Evolutionary conservation across 2,888 invertebrate species (phyloP), one percentile per base, ranked within the genome.

Genomic region (Ceratothoa steindachneri): DNA sequence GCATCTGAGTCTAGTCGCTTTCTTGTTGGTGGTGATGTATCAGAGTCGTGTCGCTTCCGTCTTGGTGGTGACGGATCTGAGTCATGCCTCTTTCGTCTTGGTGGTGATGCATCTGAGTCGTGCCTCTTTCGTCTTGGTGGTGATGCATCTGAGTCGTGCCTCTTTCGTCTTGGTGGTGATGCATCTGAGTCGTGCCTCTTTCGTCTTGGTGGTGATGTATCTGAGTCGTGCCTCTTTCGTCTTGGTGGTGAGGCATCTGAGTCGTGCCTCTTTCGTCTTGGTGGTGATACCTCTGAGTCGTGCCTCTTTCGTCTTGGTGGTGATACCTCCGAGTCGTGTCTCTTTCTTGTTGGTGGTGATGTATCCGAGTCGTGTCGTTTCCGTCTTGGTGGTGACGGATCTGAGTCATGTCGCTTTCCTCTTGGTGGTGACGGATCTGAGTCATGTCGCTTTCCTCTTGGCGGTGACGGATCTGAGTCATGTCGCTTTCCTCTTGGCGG

Each of bases 141-240:
- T 22, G 81, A 80, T 24, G 71, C 60, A 66, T 80, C 81, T 7
- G 81, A 81, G 73, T 81, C 80, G 31, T 41, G 60, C 64, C 77
- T 73, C 75, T 51, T 78, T 60, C 72, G 29, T 27, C 69, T 60
- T 27, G 75, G 74, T 19, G 77, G 75, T 72, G 71, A 74, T 9
- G 53, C 64, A 68, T 81, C 80, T 27, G 75, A 75, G 52, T 71
- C 77, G 53, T 53, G 19, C 30, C 69, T 68, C 79, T 81, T 81
- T 77, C 81, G 84, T 73, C 83, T 83, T 9, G 83, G 83, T 12
- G 84, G 85, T 31, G 84, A 85, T 73, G 81, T 70, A 81, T 84
- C 84, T 9, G 28, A 53, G 27, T 28, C 69, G 19, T 55, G 15
- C 15, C 29, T 66, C 27, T 41, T 41, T 27, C 30, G 15, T 15